A percentile compares a stretch with the other conserved stretches of the same genome.
Conservation (phyloP, 2,113 vertebrate species). For the Pachyramphus minor region DNA sequence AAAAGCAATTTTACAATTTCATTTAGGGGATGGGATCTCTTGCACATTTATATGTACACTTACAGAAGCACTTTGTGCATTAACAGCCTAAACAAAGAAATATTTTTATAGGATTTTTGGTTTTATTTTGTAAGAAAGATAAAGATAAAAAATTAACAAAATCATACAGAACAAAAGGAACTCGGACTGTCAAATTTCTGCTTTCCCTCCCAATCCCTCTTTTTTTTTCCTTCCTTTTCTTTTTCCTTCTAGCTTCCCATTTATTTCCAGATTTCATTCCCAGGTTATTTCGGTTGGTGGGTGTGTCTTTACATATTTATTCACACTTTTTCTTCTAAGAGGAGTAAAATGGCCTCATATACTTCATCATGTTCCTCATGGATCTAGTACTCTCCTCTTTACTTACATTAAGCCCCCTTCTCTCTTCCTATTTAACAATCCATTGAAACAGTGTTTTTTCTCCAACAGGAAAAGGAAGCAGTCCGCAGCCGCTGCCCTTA, state of each 20-base stretch:
- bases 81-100: neutral
- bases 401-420: neutral
- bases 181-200: neutral
- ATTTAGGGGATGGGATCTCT: neutral
- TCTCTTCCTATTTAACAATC: neutral
- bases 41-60: neutral
- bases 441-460: neutral
- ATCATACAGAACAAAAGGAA: neutral
- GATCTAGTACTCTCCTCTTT: neutral
- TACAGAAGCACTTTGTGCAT: neutral
- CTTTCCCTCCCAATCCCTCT: rapidly evolving
- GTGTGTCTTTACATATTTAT: neutral
- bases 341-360: neutral
- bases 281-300: rapidly evolving
- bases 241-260: neutral
- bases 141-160: neutral
- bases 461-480: neutral
- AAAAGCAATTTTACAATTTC: neutral
- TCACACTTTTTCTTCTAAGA: neutral
- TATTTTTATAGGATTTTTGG: neutral
- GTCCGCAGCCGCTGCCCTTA: neutral
- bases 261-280: neutral
- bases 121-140: neutral
- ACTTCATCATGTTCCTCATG: neutral
- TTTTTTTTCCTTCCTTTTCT: no score